These are phyloP conservation scores for Isurus oxyrinchus DNA, from an alignment of 2,113 vertebrate genomes.

Conservation along the genomic window DNA sequence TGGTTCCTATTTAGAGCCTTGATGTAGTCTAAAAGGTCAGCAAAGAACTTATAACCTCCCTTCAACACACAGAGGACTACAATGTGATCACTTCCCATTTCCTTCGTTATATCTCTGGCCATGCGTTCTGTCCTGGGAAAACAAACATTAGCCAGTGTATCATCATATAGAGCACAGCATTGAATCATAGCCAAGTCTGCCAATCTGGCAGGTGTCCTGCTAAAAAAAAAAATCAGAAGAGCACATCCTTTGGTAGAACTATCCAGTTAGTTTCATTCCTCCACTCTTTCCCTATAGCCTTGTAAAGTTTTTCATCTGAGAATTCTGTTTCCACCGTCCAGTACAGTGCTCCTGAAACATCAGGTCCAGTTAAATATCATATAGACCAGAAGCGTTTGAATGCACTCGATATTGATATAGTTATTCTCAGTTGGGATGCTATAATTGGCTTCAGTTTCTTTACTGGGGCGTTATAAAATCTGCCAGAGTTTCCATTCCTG, in stretches of 20 bases:
- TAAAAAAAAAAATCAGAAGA: no score
- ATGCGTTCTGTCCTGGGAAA: conserved; percentile 66
- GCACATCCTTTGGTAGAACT: no score
- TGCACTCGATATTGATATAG: background rate
- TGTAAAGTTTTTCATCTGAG: no score
- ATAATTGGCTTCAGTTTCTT: background rate
- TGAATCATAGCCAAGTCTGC: background rate
- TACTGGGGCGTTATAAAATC: background rate
- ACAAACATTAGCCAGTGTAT: background rate
- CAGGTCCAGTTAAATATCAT: background rate
- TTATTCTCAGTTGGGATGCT: background rate
- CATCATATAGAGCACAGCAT: background rate
- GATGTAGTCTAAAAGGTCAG: conserved; percentile 76
- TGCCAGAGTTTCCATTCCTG: background rate
- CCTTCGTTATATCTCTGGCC: conserved; percentile 69
- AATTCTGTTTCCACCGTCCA: background rate
- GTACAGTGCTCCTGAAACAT: background rate
- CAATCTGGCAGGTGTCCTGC: no score
- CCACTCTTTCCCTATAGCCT: no score
- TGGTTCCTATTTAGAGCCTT: conserved; percentile 72
- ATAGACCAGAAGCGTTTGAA: background rate
- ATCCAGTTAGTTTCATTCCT: no score
- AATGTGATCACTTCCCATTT: conserved; percentile 72
- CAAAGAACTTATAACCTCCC: conserved; percentile 80
- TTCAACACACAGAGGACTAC: conserved; percentile 77